Conservation (phyloP, 2,797 vertebrate genomes). For the Acropternis orthonyx region DNA sequence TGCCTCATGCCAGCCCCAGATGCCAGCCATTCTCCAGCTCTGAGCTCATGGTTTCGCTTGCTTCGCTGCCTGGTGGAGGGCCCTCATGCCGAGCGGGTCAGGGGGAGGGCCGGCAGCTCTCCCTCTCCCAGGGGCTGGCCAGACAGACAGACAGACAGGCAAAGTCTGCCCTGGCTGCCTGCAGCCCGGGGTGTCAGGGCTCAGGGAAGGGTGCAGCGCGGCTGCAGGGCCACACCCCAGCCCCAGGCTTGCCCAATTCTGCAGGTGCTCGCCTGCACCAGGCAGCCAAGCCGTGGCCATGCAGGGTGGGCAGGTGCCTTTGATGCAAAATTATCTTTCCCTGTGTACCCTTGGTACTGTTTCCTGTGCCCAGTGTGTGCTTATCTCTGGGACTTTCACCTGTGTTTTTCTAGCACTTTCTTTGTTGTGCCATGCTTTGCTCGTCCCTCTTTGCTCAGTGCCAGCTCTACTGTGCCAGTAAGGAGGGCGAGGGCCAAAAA, state of each 20-base stretch:
- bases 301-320: background rate
- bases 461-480: fast-evolving
- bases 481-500: background rate
- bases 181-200: background rate
- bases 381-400: slow-evolving; percentile 9
- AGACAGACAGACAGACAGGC: background rate
- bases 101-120: background rate
- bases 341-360: fast-evolving
- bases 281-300: fast-evolving
- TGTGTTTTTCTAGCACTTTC: slow-evolving; percentile 24
- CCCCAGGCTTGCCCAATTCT: background rate
- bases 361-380: background rate
- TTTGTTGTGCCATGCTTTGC: background rate
- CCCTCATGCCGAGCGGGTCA: slow-evolving; percentile 37
- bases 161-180: background rate
- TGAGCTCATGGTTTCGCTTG: slow-evolving; percentile 56
- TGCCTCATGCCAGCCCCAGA: slow-evolving; percentile 31
- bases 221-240: background rate
- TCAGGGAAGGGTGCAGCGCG: background rate
- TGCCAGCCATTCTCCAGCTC: slow-evolving; percentile 65
- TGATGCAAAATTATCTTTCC: background rate
- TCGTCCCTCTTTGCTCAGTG: background rate
- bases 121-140: background rate
- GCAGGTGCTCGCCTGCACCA: background rate
- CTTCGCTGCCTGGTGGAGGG: background rate